Conservation (phyloP, 2,888 invertebrate species). For the Epiblema foenella region DNA sequence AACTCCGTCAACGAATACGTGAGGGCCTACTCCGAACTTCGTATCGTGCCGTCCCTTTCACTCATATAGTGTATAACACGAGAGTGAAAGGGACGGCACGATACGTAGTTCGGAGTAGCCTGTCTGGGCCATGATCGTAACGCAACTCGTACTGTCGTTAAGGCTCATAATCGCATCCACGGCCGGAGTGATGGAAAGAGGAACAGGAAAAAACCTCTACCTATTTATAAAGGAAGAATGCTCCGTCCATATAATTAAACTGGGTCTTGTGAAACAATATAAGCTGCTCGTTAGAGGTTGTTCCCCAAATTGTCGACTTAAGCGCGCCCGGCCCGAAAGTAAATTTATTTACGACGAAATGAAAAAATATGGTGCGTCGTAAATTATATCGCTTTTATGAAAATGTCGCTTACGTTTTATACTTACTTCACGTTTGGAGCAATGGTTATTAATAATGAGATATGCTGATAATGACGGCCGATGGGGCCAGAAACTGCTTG, state of each 20-base stretch:
- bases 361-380: conserved; percentile 41
- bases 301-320: conserved; percentile 43
- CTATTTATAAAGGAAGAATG: conserved; percentile 16
- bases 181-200: conserved; percentile 5
- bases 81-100: too few relatives aligned
- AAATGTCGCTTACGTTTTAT: conserved; percentile 23
- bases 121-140: not conserved
- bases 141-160: not conserved
- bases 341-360: conserved; percentile 42
- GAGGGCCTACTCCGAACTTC: too few relatives aligned
- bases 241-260: conserved; percentile 39
- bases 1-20: too few relatives aligned
- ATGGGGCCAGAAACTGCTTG: too few relatives aligned
- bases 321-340: conserved; percentile 34
- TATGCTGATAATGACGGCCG: too few relatives aligned
- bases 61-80: too few relatives aligned
- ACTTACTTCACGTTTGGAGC: conserved; percentile 3
- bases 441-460: not conserved
- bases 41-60: too few relatives aligned
- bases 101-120: too few relatives aligned
- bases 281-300: conserved; percentile 37
- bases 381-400: conserved; percentile 31
- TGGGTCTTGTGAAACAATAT: conserved; percentile 42
- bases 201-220: conserved; percentile 22
- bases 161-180: not conserved